Conservation (phyloP, 2,888 invertebrate species). For the Sericinus montela region DNA sequence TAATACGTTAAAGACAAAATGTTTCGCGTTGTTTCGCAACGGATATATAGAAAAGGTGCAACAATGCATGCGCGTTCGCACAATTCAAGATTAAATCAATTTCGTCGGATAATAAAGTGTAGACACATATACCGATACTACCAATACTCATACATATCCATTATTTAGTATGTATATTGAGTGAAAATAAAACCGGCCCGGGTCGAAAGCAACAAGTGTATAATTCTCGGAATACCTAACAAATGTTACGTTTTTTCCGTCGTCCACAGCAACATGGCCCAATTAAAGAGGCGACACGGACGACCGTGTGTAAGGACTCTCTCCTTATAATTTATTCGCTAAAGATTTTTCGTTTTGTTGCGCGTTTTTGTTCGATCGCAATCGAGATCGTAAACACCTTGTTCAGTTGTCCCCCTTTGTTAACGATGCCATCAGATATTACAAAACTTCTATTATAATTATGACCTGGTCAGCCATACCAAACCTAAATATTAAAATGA, state of each 20-base stretch:
- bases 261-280: conserved; percentile 65
- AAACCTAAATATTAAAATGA: too few relatives aligned
- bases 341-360: conserved; percentile 58
- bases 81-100: conserved; percentile 18
- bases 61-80: conserved; percentile 5
- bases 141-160: conserved; percentile 29
- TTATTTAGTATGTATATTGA: conserved; percentile 26
- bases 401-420: conserved; percentile 60
- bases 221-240: conserved; percentile 76
- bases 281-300: conserved; percentile 66
- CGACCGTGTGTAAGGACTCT: conserved; percentile 31
- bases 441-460: too few relatives aligned
- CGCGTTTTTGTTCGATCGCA: conserved; percentile 58
- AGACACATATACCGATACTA: conserved; percentile 22
- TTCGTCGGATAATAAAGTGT: conserved; percentile 15
- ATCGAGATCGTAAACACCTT: conserved; percentile 77
- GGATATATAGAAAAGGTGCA: conserved; percentile 3
- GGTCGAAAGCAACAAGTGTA: conserved; percentile 61
- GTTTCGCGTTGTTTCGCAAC: neutral
- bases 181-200: conserved; percentile 33
- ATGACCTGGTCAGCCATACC: too few relatives aligned
- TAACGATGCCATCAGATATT: conserved; percentile 49
- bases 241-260: conserved; percentile 73
- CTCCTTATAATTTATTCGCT: conserved; percentile 74
- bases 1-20: too few relatives aligned